A percentile compares a stretch with the other conserved stretches of the same genome.
phyloP scores from a whole-genome alignment of 2,888 invertebrate genomes.

The Morpho deidamia region DNA sequence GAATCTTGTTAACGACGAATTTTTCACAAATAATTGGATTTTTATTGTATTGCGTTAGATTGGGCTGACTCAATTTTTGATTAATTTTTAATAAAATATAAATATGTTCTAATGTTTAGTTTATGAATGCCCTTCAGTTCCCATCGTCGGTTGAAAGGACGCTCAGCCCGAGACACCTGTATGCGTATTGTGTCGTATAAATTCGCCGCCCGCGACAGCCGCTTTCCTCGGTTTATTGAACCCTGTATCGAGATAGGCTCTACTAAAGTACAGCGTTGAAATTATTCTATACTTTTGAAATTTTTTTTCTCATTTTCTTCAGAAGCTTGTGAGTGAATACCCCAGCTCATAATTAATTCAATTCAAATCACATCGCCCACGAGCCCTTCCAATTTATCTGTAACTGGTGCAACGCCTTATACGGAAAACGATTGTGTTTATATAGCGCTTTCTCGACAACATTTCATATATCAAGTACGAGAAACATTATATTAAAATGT shows the following conservation, averaged over 20 bases:
- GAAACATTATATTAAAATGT: constrained; percentile 12
- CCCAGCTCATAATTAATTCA: constrained; percentile 66
- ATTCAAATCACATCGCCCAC: constrained; percentile 73
- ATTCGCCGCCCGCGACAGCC: constrained; percentile 56
- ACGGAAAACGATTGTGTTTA: constrained; percentile 44
- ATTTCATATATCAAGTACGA: constrained; percentile 13
- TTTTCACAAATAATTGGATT: constrained; percentile 75
- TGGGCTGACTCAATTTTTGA: not conserved
- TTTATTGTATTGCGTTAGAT: constrained; percentile 43
- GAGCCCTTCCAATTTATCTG: constrained; percentile 57
- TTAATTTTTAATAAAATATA: not conserved
- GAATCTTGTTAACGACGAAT: constrained; percentile 64
- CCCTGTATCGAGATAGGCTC: constrained; percentile 56
- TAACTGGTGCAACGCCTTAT: constrained; percentile 45
- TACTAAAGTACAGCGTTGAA: constrained; percentile 40
- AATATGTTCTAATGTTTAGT: constrained; percentile 12
- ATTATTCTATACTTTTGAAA: constrained; percentile 53
- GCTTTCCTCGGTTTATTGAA: constrained; percentile 67
- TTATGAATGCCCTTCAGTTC: constrained; percentile 39
- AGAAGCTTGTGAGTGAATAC: constrained; percentile 53
- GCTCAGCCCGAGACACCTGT: constrained; percentile 66
- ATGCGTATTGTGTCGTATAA: constrained; percentile 74
- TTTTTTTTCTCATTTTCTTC: constrained; percentile 57
- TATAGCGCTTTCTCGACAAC: constrained; percentile 36
- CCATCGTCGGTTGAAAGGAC: constrained; percentile 64